Conservation (phyloP, 1,140 invertebrate species). For the Sycophaga agraensis region DNA sequence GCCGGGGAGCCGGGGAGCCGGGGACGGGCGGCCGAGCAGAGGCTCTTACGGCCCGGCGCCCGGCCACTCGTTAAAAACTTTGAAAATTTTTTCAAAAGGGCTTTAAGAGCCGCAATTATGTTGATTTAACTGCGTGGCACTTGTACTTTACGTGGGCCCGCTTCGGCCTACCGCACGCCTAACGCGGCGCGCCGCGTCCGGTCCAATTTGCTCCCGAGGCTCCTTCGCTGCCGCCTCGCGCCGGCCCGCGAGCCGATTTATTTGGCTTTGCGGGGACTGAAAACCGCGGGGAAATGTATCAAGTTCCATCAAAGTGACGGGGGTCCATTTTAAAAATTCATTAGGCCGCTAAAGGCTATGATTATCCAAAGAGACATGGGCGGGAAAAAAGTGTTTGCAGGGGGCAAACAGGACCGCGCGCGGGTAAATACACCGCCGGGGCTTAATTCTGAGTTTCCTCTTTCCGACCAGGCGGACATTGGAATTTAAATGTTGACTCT, state of each 20-base stretch:
- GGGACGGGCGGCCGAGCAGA: not conserved
- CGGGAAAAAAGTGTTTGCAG: not conserved
- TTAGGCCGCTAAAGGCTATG: not conserved
- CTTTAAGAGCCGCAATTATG: no score
- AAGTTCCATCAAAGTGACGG: not conserved
- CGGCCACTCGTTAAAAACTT: not conserved
- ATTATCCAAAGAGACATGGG: not conserved
- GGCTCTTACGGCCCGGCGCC: not conserved
- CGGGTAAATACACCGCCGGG: not conserved
- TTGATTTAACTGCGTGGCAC: no score
- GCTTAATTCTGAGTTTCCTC: constrained; percentile 1
- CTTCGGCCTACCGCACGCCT: no score
- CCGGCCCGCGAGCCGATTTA: no score
- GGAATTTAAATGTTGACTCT: constrained; percentile 7
- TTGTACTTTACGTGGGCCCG: no score
- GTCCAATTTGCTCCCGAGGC: no score
- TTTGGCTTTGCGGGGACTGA: no score
- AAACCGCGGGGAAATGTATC: no score
- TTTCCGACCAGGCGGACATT: not conserved
- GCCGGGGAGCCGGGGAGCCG: no score
- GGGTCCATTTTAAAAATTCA: not conserved
- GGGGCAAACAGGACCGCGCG: not conserved
- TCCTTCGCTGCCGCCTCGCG: no score
- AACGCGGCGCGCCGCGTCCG: no score
- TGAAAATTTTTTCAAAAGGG: no score